phyloP scores from a whole-genome alignment of 2,888 invertebrate species.

The Operophtera brumata region DNA sequence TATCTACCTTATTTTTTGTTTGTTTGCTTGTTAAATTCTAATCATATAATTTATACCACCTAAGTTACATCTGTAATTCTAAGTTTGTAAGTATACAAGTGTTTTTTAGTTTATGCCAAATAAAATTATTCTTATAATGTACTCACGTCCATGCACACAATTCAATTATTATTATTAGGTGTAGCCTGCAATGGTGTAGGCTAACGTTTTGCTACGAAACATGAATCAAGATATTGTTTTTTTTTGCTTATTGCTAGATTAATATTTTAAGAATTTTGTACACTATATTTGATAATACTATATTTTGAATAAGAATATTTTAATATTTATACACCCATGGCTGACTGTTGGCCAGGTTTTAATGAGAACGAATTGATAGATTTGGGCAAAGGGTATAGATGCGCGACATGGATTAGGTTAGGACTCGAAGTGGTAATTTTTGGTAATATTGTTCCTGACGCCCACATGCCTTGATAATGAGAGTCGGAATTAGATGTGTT shows the following conservation, averaged over 20 bases:
- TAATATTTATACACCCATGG: slow-evolving; percentile 10
- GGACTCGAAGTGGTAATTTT: neutral
- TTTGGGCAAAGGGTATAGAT: slow-evolving; percentile 4
- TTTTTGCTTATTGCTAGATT: slow-evolving; percentile 24
- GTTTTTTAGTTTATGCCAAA: no score
- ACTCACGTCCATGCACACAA: slow-evolving; percentile 26
- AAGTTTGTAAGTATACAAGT: no score
- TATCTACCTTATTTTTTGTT: no score
- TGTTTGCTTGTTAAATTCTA: no score
- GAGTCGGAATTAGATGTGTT: neutral
- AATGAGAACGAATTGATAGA: neutral
- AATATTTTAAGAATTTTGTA: slow-evolving; percentile 10
- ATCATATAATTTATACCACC: no score
- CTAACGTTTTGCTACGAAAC: slow-evolving; percentile 34
- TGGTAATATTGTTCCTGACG: neutral
- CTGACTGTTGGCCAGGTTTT: slow-evolving; percentile 9
- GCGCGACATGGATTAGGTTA: neutral
- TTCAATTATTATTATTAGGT: slow-evolving; percentile 39
- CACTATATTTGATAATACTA: no score
- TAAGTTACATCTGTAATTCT: no score
- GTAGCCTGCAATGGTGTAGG: no score
- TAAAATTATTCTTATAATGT: no score
- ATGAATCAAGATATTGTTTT: slow-evolving; percentile 28
- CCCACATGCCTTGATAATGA: neutral
- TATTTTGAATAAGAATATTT: slow-evolving; percentile 4